Conservation (phyloP, 2,113 vertebrate genomes). For the Nycticorax nycticorax region DNA sequence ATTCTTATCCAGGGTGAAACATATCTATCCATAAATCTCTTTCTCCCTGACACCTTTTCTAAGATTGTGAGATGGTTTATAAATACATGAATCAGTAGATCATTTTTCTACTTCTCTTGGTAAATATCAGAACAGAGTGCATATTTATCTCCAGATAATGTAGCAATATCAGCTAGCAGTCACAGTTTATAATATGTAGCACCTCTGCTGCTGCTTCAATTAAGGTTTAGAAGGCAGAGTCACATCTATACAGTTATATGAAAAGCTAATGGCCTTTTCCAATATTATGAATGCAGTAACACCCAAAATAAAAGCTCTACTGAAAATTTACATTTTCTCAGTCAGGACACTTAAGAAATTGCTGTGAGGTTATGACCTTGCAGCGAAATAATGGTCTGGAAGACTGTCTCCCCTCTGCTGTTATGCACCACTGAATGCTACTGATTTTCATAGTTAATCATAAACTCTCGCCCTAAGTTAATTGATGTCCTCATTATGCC, state of each 20-base stretch:
- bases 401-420: constrained; percentile 23
- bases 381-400: constrained; percentile 20
- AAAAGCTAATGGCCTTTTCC: not conserved
- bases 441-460: constrained; percentile 65
- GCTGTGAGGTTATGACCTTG: constrained; percentile 32
- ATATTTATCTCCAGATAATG: not conserved
- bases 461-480: constrained; percentile 64
- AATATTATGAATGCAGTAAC: not conserved
- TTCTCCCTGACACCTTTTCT: not conserved
- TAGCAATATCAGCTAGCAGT: not conserved
- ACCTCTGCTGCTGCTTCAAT: not conserved
- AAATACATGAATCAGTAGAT: not conserved
- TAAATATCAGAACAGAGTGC: not conserved
- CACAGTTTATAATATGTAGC: accelerated
- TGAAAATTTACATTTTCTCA: constrained; percentile 7
- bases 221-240: not conserved
- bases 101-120: not conserved
- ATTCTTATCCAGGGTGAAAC: not conserved
- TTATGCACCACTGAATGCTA: constrained; percentile 27
- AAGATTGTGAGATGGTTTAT: not conserved
- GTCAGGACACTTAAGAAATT: not conserved
- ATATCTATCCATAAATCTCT: not conserved
- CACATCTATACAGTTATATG: not conserved
- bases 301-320: not conserved
- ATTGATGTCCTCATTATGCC: constrained; percentile 71